A percentile compares a stretch with the other conserved stretches of the same genome.
Conservation (phyloP, 2,797 vertebrate genomes). For the Dromococcyx pavoninus region DNA sequence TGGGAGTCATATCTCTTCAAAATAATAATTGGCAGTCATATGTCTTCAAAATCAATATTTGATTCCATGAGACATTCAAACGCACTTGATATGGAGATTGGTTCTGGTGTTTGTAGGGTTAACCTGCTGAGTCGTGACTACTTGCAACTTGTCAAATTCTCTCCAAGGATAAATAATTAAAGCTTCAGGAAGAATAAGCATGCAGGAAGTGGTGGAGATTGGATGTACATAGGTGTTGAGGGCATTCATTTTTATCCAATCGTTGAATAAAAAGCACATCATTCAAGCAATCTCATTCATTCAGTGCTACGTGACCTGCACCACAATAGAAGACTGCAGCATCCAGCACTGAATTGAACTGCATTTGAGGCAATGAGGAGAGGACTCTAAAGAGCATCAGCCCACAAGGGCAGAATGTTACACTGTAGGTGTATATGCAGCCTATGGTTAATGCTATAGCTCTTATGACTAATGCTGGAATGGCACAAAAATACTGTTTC, state of each 20-base stretch:
- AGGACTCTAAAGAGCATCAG: constrained; percentile 27
- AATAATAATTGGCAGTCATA: neutral
- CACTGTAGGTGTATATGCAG: neutral
- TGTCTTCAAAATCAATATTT: neutral
- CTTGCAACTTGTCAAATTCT: constrained; percentile 76
- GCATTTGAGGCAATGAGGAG: constrained; percentile 38
- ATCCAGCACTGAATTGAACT: constrained; percentile 55
- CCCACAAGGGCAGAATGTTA: constrained; percentile 41
- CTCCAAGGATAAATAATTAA: constrained; percentile 81
- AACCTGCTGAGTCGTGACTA: constrained; percentile 77
- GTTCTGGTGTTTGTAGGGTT: constrained; percentile 60
- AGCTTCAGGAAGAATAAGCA: constrained; percentile 77
- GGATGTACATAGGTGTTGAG: constrained; percentile 76
- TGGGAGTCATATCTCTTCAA: neutral
- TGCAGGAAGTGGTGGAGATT: constrained; percentile 76
- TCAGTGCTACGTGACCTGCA: constrained; percentile 79
- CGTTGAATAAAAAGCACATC: constrained; percentile 77
- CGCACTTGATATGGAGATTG: constrained; percentile 23
- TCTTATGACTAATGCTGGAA: constrained; percentile 9
- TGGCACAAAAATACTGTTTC: neutral
- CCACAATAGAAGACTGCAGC: constrained; percentile 74
- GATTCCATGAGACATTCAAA: neutral
- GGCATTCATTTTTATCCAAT: constrained; percentile 79
- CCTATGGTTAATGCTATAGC: constrained; percentile 4
- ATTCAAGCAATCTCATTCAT: constrained; percentile 79